A percentile compares a stretch with the other conserved stretches of the same genome.
phyloP scores from a whole-genome alignment of 2,888 invertebrate species.

The Drosophila macrothrix region DNA sequence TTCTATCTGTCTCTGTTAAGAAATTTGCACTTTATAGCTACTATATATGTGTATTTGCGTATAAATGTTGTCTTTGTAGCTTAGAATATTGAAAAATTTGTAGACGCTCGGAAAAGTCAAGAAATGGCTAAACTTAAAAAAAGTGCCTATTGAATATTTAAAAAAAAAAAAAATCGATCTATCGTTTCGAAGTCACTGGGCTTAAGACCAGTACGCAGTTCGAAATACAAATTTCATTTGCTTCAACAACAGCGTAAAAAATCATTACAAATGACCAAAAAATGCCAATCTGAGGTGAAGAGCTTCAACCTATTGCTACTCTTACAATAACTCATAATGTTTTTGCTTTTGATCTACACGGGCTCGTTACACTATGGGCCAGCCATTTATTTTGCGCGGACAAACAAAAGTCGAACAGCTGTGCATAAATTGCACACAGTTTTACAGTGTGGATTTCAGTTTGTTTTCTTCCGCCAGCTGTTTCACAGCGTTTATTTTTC shows the following conservation, averaged over 20 bases:
- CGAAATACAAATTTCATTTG: neutral
- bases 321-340: neutral
- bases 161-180: neutral
- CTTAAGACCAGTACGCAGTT: neutral
- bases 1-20: neutral
- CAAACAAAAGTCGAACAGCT: neutral
- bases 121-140: neutral
- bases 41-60: slow-evolving; percentile 4
- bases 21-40: neutral
- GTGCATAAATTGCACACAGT: neutral
- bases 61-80: neutral
- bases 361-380: neutral
- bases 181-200: neutral
- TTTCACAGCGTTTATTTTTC: neutral
- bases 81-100: neutral
- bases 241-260: neutral
- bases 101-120: neutral
- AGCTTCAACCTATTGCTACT: neutral
- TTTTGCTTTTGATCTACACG: neutral
- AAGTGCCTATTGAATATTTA: neutral
- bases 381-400: neutral
- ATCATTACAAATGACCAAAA: neutral
- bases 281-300: neutral
- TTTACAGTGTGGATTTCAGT: neutral
- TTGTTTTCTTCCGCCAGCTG: neutral